These are phyloP conservation scores for Trissonchulus sp. DNA, from an alignment of 2,888 invertebrate species.

Conservation along the genomic window DNA sequence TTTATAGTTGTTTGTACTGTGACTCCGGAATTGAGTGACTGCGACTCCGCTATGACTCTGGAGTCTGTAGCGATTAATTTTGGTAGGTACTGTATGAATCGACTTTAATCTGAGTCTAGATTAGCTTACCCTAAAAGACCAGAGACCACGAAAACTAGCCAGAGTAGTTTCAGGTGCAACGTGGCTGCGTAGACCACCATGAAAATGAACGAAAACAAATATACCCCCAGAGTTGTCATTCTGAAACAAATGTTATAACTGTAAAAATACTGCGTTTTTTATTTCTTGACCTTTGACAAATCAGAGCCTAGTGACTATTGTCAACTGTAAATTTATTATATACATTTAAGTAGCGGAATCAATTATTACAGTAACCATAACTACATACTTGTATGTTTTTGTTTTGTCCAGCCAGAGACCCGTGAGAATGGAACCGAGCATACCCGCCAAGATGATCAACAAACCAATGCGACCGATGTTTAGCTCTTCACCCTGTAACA, in stretches of 20 bases:
- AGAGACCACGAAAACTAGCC: neutral
- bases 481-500: conserved; percentile 62
- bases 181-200: conserved; percentile 90
- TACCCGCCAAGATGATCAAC: conserved; percentile 82
- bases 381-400: conserved; percentile 74
- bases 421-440: conserved; percentile 82
- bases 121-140: neutral
- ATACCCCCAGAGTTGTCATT: conserved; percentile 83
- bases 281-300: too few relatives aligned
- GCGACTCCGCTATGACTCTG: too few relatives aligned
- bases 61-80: too few relatives aligned
- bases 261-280: too few relatives aligned
- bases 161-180: neutral
- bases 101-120: too few relatives aligned
- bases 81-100: too few relatives aligned
- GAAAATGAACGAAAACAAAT: conserved; percentile 77
- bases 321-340: too few relatives aligned
- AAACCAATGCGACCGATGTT: conserved; percentile 86
- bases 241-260: conserved; percentile 56
- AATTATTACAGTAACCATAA: too few relatives aligned
- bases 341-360: too few relatives aligned
- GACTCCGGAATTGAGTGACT: too few relatives aligned
- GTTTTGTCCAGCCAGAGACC: conserved; percentile 85
- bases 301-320: too few relatives aligned
- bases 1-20: too few relatives aligned